A percentile compares a stretch with the other conserved stretches of the same genome.
phyloP scores from a whole-genome alignment of 2,113 vertebrate species.

The Sebastes fasciatus region DNA sequence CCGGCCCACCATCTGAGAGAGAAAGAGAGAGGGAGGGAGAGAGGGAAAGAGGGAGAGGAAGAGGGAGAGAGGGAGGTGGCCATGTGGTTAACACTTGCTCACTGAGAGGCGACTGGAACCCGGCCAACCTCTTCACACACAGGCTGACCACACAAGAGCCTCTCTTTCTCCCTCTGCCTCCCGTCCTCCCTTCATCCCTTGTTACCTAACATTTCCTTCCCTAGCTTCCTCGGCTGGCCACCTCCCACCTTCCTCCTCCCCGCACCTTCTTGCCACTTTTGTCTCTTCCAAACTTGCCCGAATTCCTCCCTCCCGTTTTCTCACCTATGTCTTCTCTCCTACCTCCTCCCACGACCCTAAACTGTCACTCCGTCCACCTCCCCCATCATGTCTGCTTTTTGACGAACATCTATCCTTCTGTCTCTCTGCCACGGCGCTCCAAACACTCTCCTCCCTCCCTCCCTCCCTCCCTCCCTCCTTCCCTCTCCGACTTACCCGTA shows the following conservation, averaged over 20 bases:
- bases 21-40: conserved; percentile 44
- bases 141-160: conserved; percentile 84
- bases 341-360: conserved; percentile 61
- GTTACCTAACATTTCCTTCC: conserved; percentile 78
- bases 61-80: conserved; percentile 75
- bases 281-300: conserved; percentile 47
- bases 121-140: conserved; percentile 82
- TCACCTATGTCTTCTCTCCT: conserved; percentile 60
- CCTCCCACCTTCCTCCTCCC: conserved; percentile 48
- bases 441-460: conserved; percentile 39
- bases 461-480: conserved; percentile 39
- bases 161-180: conserved; percentile 80
- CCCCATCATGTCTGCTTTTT: conserved; percentile 56
- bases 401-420: conserved; percentile 64
- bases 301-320: conserved; percentile 59
- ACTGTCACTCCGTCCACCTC: conserved; percentile 65
- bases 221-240: conserved; percentile 64
- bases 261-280: conserved; percentile 55
- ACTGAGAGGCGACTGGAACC: conserved; percentile 83
- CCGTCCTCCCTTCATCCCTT: conserved; percentile 76
- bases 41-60: conserved; percentile 49
- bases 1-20: conserved; percentile 74
- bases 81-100: conserved; percentile 85
- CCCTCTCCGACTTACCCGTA: conserved; percentile 89
- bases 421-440: conserved; percentile 46